Base-by-base conservation (phyloP, 2,113 vertebrate genomes). In the Cettia cetti region DNA sequence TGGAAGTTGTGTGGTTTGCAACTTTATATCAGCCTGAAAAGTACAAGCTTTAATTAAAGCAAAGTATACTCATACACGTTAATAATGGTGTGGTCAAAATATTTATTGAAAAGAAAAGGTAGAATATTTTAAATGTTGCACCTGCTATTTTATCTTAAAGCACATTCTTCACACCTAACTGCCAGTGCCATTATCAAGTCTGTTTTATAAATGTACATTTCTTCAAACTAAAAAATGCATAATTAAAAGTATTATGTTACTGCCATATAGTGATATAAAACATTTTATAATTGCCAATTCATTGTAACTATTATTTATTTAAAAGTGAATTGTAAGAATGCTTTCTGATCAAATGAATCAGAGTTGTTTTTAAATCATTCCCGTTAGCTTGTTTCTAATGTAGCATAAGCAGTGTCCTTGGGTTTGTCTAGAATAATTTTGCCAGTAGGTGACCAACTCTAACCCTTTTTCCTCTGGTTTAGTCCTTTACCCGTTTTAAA, bases 241-340 rank as follows among this genome's bases (percentile, higher is more conserved):
- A 97, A 97, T 97, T 97, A 97, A 95, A 97, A 98, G 98, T 98
- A 98, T 98, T 98, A 97, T 86, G 95, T 98, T 98, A 97, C 97
- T 98, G 98, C 97, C 97, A 96, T 97, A 97, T 97, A 97, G 96
- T 97, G 97, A 97, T 97, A 96, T 96, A 93, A 97, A 98, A 96
- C 97, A 94, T 96, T 98, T 97, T 98, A 96, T 97, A 97, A 98
- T 98, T 98, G 98, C 98, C 98, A 98, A 98, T 94, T 97, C 97
- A 97, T 97, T 98, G 96, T 98, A 98, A 97, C 97, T 98, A 94
- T 97, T 98, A 98, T 98, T 98, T 98, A 98, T 98, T 98, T 97
- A 97, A 97, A 96, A 97, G 86, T 96, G 92, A 96, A 97, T 97
- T 98, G 89, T 97, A 97, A 98, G 96, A 97, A 97, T 97, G 93